Evolutionary conservation across 2,888 invertebrate genomes (phyloP).

Genomic region (Nymphalis polychloros): DNA sequence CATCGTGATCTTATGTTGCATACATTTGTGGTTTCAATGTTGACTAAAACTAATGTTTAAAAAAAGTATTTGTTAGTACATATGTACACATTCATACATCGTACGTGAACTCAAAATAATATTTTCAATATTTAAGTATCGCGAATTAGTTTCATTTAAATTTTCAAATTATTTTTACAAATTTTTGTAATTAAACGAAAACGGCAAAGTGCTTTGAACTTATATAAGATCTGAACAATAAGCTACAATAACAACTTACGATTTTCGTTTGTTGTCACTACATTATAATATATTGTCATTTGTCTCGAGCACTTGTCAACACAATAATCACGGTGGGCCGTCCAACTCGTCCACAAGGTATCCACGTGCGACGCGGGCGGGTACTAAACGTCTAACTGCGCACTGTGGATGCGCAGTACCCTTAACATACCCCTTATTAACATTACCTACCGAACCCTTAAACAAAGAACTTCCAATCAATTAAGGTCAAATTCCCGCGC

Average conservation of each 20-base stretch:
- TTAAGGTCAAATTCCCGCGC: conserved; percentile 57
- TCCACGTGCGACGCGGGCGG: conserved; percentile 68
- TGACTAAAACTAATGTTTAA: neutral
- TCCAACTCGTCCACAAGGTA: conserved; percentile 52
- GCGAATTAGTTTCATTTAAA: no score
- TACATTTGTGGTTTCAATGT: conserved; percentile 16
- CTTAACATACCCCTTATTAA: conserved; percentile 65
- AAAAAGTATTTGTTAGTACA: neutral
- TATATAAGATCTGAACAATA: neutral
- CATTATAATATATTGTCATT: conserved; percentile 47
- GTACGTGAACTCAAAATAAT: neutral
- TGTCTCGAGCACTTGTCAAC: conserved; percentile 60
- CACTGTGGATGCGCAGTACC: conserved; percentile 70
- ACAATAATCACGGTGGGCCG: conserved; percentile 61
- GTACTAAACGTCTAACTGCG: conserved; percentile 65
- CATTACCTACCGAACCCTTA: conserved; percentile 66
- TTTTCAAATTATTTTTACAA: no score
- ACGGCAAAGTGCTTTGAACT: no score
- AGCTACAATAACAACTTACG: conserved; percentile 22
- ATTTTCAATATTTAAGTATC: no score
- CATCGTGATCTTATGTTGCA: conserved; percentile 11
- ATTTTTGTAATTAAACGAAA: no score
- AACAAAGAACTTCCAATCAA: conserved; percentile 76
- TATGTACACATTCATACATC: neutral
- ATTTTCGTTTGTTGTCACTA: conserved; percentile 31